Evolutionary conservation across 2,113 vertebrate genomes (phyloP).

Genomic region (Alligator mississippiensis): DNA sequence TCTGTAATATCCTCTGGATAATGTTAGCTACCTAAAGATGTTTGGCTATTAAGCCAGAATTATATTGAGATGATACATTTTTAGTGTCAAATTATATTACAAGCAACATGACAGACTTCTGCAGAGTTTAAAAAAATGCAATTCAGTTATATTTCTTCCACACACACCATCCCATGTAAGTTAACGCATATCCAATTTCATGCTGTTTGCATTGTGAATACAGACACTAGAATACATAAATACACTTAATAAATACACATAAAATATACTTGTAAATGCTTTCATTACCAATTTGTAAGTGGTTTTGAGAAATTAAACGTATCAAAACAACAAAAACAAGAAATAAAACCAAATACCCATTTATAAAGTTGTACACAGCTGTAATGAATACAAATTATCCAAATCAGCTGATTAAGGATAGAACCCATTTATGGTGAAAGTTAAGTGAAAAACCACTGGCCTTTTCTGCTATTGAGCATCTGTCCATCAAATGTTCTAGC

Average conservation of each 20-base stretch:
- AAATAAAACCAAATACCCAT: not conserved
- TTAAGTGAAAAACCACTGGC: not conserved
- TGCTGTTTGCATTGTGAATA: not conserved
- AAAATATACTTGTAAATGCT: not conserved
- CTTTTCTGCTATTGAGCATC: constrained; percentile 10
- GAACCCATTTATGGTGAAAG: not conserved
- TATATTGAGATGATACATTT: fast-evolving
- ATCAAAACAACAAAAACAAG: not conserved
- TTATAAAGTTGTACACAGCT: not conserved
- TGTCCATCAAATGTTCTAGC: not conserved
- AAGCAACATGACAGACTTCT: not conserved
- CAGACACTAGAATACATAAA: not conserved
- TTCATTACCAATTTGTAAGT: not conserved
- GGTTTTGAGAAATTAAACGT: not conserved
- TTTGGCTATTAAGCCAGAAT: not conserved
- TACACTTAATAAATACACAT: no score
- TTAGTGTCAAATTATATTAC: not conserved
- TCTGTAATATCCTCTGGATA: not conserved
- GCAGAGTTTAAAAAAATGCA: not conserved
- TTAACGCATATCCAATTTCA: not conserved
- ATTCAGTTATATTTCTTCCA: not conserved
- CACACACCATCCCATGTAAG: not conserved
- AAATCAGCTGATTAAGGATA: not conserved
- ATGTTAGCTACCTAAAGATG: not conserved
- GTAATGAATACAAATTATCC: not conserved